phyloP scores from a whole-genome alignment of 2,797 vertebrate species.

The Morus bassanus region DNA sequence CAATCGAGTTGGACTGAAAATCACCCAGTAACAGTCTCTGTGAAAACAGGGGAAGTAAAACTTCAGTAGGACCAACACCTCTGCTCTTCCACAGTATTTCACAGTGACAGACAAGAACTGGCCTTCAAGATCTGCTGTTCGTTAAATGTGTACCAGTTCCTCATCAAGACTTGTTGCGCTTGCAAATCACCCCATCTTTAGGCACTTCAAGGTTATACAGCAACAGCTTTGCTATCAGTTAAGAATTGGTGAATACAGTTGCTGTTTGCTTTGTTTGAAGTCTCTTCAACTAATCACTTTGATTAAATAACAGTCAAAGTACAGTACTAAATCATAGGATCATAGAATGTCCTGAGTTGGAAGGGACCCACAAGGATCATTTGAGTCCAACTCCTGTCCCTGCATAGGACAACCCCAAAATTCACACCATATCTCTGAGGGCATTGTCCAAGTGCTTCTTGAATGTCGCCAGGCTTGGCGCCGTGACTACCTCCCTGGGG shows the following conservation, averaged over 20 bases:
- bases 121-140: background rate
- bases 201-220: background rate
- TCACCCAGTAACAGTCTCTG: background rate
- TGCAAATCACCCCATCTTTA: background rate
- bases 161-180: rapidly evolving
- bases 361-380: too few relatives aligned
- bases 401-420: too few relatives aligned
- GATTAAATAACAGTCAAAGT: background rate
- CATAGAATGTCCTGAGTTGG: too few relatives aligned
- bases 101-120: background rate
- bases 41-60: background rate
- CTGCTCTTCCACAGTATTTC: background rate
- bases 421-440: too few relatives aligned
- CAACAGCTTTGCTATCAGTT: background rate
- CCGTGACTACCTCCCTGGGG: too few relatives aligned
- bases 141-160: background rate
- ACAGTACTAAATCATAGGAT: too few relatives aligned
- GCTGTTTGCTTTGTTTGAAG: background rate
- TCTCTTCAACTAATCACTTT: background rate
- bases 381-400: too few relatives aligned
- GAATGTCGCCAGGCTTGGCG: too few relatives aligned
- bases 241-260: background rate
- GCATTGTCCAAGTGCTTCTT: too few relatives aligned
- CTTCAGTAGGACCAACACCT: background rate
- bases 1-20: background rate